Evolutionary conservation across 2,888 invertebrate species (phyloP).

Genomic region (Acrobasis suavella): DNA sequence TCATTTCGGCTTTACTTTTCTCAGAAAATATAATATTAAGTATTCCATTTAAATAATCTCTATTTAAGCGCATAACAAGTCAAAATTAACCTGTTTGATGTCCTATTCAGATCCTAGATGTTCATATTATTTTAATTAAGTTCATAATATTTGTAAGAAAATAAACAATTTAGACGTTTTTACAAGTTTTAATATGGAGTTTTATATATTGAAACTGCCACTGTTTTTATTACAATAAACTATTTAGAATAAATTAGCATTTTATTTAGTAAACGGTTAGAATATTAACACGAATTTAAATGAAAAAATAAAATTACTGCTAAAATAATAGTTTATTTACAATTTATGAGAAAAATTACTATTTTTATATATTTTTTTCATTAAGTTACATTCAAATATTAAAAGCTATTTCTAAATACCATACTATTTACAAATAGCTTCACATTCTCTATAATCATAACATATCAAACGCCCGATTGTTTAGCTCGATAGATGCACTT

Average conservation of each 20-base stretch:
- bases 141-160: neutral
- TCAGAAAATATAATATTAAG: too few species aligned
- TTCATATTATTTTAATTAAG: constrained; percentile 1
- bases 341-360: constrained; percentile 71
- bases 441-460: constrained; percentile 36
- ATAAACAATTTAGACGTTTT: constrained; percentile 2
- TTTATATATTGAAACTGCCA: constrained; percentile 28
- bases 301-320: constrained; percentile 57
- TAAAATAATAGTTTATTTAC: constrained; percentile 81
- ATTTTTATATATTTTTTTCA: constrained; percentile 67
- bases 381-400: constrained; percentile 60
- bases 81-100: neutral
- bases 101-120: neutral
- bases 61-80: too few species aligned
- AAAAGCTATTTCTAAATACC: constrained; percentile 73
- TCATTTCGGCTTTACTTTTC: too few species aligned
- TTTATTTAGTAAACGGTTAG: neutral
- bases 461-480: constrained; percentile 41
- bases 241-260: constrained; percentile 22
- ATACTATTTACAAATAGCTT: constrained; percentile 75
- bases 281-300: constrained; percentile 29
- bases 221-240: constrained; percentile 28
- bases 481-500: constrained; percentile 43
- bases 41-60: too few species aligned
- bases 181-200: constrained; percentile 6